These are phyloP conservation scores for Tiaroga cobitis DNA, from an alignment of 2,797 vertebrate species.

Conservation along the genomic window DNA sequence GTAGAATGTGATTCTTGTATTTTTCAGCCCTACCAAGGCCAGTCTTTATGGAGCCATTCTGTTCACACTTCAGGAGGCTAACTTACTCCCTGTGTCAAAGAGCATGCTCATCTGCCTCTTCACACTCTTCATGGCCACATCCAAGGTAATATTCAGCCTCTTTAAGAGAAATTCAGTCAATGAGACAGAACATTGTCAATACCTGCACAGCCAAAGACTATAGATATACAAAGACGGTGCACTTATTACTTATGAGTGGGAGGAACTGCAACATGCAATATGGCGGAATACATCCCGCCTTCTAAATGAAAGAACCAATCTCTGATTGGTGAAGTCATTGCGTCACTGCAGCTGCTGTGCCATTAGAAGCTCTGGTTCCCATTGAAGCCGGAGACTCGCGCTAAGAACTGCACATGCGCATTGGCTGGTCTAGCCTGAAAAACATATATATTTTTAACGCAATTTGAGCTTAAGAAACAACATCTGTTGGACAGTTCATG, in stretches of 20 bases:
- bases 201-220: background rate
- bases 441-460: too few species aligned
- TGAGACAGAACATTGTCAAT: background rate
- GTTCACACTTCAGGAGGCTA: constrained; percentile 93
- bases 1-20: background rate
- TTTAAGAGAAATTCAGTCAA: background rate
- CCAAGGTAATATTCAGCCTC: constrained; percentile 79
- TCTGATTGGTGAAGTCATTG: background rate
- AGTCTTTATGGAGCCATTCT: constrained; percentile 94
- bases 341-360: too few species aligned
- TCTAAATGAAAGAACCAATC: background rate
- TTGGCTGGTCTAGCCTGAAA: too few species aligned
- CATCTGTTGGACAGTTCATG: too few species aligned
- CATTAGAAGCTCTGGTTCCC: too few species aligned
- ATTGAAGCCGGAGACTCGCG: too few species aligned
- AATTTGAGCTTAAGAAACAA: too few species aligned
- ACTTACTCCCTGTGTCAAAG: constrained; percentile 91
- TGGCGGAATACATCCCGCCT: too few species aligned
- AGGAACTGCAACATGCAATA: background rate
- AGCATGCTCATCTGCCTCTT: constrained; percentile 90
- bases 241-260: background rate
- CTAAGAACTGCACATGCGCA: too few species aligned
- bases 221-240: background rate
- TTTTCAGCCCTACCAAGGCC: constrained; percentile 92
- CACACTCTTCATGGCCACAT: constrained; percentile 94